phyloP scores from a whole-genome alignment of 2,113 vertebrate species.

The Suricata suricatta region DNA sequence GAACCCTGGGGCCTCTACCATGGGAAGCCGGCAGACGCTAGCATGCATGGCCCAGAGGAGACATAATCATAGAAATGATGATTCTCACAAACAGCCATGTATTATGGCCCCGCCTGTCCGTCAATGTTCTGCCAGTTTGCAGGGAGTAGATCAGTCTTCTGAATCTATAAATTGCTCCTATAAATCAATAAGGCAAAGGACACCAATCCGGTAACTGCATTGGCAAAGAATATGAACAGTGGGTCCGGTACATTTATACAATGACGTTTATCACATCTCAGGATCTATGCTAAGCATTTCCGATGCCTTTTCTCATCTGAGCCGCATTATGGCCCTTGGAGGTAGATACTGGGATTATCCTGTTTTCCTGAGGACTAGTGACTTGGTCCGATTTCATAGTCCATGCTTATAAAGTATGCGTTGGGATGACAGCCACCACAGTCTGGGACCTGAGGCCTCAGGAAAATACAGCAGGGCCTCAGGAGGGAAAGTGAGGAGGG shows the following conservation, averaged over 20 bases:
- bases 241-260: background rate
- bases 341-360: background rate
- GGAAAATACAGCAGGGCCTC: background rate
- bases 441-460: background rate
- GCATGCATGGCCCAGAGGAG: background rate
- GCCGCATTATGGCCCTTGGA: background rate
- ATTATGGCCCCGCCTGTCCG: background rate
- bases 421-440: background rate
- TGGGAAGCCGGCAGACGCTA: background rate
- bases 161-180: background rate
- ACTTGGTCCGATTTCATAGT: background rate
- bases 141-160: background rate
- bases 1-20: background rate
- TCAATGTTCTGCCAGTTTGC: background rate
- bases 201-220: background rate
- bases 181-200: conserved; percentile 16
- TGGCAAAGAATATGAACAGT: background rate
- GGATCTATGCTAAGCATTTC: background rate
- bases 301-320: background rate
- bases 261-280: background rate
- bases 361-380: background rate
- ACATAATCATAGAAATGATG: background rate
- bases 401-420: background rate
- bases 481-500: background rate
- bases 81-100: background rate